Conservation (phyloP, 2,797 vertebrate genomes). For the Tarsius wallacei region DNA sequence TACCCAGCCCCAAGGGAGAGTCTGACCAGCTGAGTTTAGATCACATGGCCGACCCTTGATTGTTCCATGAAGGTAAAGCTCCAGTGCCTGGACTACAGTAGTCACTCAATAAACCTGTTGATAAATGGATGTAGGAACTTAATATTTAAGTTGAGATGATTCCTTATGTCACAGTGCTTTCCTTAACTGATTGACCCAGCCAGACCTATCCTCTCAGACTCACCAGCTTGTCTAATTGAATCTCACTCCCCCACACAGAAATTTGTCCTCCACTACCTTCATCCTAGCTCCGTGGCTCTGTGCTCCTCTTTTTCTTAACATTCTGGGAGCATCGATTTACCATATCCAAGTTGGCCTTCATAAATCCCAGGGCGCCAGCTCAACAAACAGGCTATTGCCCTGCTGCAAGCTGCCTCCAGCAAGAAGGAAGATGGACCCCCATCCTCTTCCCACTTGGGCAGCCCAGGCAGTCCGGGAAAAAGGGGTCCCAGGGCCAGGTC, state of each 20-base stretch:
- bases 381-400: background rate
- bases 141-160: background rate
- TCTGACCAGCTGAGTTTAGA: background rate
- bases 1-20: background rate
- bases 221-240: background rate
- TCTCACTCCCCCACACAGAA: background rate
- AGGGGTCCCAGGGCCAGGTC: background rate
- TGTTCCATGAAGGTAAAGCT: background rate
- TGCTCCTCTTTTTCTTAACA: background rate
- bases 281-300: background rate
- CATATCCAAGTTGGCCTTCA: background rate
- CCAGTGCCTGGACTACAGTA: background rate
- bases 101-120: background rate
- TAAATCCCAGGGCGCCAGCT: background rate
- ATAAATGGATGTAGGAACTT: background rate
- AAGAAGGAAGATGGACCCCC: background rate
- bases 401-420: background rate
- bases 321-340: background rate
- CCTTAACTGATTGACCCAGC: background rate
- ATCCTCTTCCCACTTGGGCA: background rate
- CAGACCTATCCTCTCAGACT: background rate
- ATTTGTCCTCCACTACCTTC: background rate
- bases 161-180: background rate
- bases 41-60: background rate
- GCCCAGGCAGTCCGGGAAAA: background rate